Evolutionary conservation across 2,113 vertebrate species (phyloP), one percentile per base, ranked within the genome.

Genomic region (Leptodactylus fuscus): DNA sequence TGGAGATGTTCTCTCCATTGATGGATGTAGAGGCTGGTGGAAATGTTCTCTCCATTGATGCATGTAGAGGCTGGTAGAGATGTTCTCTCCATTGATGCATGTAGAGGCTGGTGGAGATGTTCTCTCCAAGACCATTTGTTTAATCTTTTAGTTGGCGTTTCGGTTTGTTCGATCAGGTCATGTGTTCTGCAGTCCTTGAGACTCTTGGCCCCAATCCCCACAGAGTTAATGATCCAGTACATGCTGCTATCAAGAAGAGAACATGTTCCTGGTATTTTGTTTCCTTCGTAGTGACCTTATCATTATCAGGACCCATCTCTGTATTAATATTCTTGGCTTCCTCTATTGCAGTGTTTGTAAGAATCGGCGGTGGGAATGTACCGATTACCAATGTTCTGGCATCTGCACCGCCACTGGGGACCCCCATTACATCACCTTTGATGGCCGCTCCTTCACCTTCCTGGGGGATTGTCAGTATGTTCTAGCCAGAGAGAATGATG

Each of bases 391-490:
- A 32, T 98, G 97, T 1, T 88, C 91, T 0, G 96, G 97, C 0
- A 90, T 91, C n/a, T 98, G 97, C 16, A 88, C 93, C n/a, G 97
- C 96, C 0, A 96, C 94, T 0, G 97, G 97, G 0, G 97, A 97
- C 88, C 96, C 97, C 0, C 97, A 98, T 91, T 98, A 98, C 11
- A 89, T 98, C 90, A 97, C 95, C 0, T 97, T 98, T 0, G 97
- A 98, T 0, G 96, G 97, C 0, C 93, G 95, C 74, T 88, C 89
- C 48, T 95, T 94, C 92, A 96, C 96, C 80, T 98, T 98, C 90
- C 91, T 94, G 1, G 96, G 97, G 0, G 96, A 96, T 93, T 99
- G 97, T 55, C 95, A 97, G 88, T 98, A 98, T 12, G 88, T 98
- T 83, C 90, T 98, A 89, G 94, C 89, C 0, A 93, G 92, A 0